Evolutionary conservation across 2,888 invertebrate genomes (phyloP).

Genomic region (Melikaiella ostensackeni): DNA sequence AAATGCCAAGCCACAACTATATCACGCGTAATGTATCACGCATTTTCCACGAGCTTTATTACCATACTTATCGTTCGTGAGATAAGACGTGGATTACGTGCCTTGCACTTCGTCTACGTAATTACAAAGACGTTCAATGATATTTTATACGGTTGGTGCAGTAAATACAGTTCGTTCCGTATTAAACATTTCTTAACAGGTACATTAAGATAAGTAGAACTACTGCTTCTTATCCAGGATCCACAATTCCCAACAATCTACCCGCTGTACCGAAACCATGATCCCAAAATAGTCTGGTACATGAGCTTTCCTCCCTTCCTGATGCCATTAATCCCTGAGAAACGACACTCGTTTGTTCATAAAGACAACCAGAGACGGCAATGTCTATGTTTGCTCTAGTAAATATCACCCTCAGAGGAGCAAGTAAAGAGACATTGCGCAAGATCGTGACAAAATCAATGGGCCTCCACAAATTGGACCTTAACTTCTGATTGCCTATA

Average conservation of each 20-base stretch:
- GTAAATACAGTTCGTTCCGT: not conserved
- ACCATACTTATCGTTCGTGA: slow-evolving; percentile 27
- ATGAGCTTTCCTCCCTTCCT: not conserved
- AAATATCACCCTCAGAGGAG: slow-evolving; percentile 18
- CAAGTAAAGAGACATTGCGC: slow-evolving; percentile 20
- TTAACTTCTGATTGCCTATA: slow-evolving; percentile 9
- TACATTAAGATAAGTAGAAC: not conserved
- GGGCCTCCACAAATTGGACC: not conserved
- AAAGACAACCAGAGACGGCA: not conserved
- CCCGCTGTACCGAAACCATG: not conserved
- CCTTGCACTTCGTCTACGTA: slow-evolving; percentile 18
- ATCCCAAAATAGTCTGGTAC: not conserved
- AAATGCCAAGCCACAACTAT: slow-evolving; percentile 11
- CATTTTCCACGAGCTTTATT: slow-evolving; percentile 21
- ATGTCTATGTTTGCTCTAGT: not conserved
- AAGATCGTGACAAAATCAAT: slow-evolving; percentile 27
- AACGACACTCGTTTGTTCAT: not conserved
- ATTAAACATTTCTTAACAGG: not conserved
- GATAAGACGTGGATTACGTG: slow-evolving; percentile 25
- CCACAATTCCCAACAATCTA: not conserved
- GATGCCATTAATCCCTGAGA: slow-evolving; percentile 2
- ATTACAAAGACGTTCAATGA: slow-evolving; percentile 24
- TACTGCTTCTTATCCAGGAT: not conserved
- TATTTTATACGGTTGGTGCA: slow-evolving; percentile 23
- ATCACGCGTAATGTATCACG: slow-evolving; percentile 32